Evolutionary conservation across 2,888 invertebrate species (phyloP).

Genomic region (Mechanitis messenoides): DNA sequence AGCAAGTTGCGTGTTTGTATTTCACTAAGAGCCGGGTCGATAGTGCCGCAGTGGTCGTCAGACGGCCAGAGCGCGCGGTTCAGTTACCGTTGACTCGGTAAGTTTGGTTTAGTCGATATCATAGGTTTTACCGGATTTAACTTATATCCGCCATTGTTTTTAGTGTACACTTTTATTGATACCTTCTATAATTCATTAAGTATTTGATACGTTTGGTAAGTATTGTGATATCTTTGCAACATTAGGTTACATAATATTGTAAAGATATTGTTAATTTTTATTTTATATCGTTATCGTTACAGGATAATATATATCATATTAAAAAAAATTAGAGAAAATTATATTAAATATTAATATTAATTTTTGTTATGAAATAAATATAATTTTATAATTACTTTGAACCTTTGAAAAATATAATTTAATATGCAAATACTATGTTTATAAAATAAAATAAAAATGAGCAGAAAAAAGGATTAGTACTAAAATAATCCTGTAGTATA

Average conservation of each 20-base stretch:
- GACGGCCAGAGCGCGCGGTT: slow-evolving; percentile 36
- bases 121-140: slow-evolving; percentile 9
- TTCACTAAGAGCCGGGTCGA: slow-evolving; percentile 58
- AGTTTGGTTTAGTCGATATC: slow-evolving; percentile 19
- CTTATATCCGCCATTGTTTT: neutral
- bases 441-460: no score
- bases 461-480: no score
- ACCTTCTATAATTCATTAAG: neutral
- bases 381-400: no score
- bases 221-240: neutral
- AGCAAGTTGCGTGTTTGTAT: slow-evolving; percentile 60
- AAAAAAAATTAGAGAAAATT: no score
- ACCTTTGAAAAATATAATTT: no score
- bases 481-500: no score
- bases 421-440: no score
- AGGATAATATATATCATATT: no score
- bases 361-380: no score
- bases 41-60: slow-evolving; percentile 65
- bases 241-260: neutral
- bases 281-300: no score
- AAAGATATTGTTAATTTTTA: no score
- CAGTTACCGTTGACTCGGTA: slow-evolving; percentile 17
- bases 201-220: neutral
- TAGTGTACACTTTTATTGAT: neutral
- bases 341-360: no score